Evolutionary conservation across 2,797 vertebrate genomes (phyloP), one percentile per base, ranked within the genome.

Genomic region (Halcyon leucocephala): DNA sequence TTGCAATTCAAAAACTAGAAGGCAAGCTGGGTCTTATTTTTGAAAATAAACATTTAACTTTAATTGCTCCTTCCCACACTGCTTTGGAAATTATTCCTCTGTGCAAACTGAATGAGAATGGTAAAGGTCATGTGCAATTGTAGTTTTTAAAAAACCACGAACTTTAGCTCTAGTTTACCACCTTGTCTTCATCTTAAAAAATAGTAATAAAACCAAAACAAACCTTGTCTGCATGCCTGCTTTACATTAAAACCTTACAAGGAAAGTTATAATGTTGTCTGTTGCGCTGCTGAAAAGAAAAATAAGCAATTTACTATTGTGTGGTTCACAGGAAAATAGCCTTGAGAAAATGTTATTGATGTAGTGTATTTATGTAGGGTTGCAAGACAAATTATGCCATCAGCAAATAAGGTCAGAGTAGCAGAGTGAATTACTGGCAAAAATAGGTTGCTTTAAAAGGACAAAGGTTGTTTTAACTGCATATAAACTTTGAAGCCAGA

Each of bases 341-440:
- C 97, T 96, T 97, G 97, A 95, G 96, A 95, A 94, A 94, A 97
- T 97, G 96, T 97, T 97, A 98, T 96, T 97, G 98, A 98, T 97
- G 97, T 85, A 95, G 96, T 81, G 71, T 97, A 97, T 97, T 98
- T 98, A 97, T 96, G 96, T 97, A 91, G 82, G 85, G 89, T 97
- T 98, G 94, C 97, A 98, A 98, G 97, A 98, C 92, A 98, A 97
- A 98, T 98, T 98, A 98, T 97, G 95, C 96, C 89, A 97, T 97
- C 96, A 95, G 97, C 94, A 98, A 98, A 98, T 98, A 97, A 98
- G 97, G 97, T 98, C 96, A 97, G 94, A 97, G 71, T 88, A 95
- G 79, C 69, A 82, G 92, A 76, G 69, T 96, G 86, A 94, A 96
- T 79, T 89, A 93, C 90, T 80, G 83, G 93, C 48, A 91, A 94